These are phyloP conservation scores for Heliconius sara DNA, from an alignment of 2,888 invertebrate genomes.

Conservation along the genomic window DNA sequence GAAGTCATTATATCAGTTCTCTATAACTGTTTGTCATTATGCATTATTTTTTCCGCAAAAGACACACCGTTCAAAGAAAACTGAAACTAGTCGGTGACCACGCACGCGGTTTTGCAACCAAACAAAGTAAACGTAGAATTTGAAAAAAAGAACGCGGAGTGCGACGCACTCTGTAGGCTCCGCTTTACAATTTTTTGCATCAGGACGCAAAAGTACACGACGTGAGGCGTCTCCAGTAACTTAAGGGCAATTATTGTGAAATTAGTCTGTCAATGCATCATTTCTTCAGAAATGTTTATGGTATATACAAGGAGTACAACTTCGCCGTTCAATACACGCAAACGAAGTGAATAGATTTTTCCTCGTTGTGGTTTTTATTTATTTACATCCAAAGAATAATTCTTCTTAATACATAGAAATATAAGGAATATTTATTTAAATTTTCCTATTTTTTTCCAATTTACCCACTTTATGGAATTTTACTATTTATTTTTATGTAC, in stretches of 20 bases:
- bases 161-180: constrained; percentile 55
- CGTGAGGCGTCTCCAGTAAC: constrained; percentile 46
- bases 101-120: constrained; percentile 50
- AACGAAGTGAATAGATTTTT: constrained; percentile 12
- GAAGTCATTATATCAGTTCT: constrained; percentile 23
- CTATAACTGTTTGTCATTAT: constrained; percentile 44
- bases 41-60: constrained; percentile 48
- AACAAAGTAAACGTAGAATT: constrained; percentile 48
- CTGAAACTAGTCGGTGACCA: constrained; percentile 47
- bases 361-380: not conserved
- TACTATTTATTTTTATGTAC: no score
- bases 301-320: not conserved
- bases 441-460: no score
- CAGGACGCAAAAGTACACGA: constrained; percentile 47
- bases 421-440: no score
- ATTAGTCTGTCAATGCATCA: constrained; percentile 47
- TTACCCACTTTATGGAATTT: no score
- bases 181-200: constrained; percentile 46
- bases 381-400: not conserved
- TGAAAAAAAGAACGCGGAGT: constrained; percentile 48
- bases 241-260: constrained; percentile 51
- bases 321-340: constrained; percentile 10
- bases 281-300: constrained; percentile 36
- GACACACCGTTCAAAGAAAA: constrained; percentile 49
- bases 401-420: no score